Evolutionary conservation across 2,113 vertebrate genomes (phyloP), one percentile per base, ranked within the genome.

Genomic region (Genyomyrus donnyi): DNA sequence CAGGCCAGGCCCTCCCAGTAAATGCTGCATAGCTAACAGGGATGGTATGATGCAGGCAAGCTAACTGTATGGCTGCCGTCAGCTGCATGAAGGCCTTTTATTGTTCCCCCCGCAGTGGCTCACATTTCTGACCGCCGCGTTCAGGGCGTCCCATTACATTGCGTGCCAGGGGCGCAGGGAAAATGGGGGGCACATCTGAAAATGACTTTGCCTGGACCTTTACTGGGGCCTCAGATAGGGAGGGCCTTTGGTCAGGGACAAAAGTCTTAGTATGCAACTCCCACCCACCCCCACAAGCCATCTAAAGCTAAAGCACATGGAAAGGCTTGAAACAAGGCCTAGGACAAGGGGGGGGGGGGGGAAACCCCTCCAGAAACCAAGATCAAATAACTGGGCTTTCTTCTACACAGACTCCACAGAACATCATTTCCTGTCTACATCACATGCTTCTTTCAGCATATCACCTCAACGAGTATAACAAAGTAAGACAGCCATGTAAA

Each of bases 341-440:
- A 56, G 66, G 52, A 91, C 90, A 92, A 6, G 66, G 66, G 66
- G 66, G 27, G 31, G 31, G 31, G 66, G 66, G 66, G 27, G 31
- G 31, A 13, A 52, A 35, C 24, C 24, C 80, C 2, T 80, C 46
- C 89, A 66, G 90, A 90, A 89, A 53, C 27, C 7, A n/a, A 92
- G 89, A 62, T 91, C 91, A 89, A 90, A 80, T 88, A 88, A 91
- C 89, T 87, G 52, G 92, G 90, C 90, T 90, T 88, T 70, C 93
- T 91, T 93, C 93, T 90, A 91, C 87, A 70, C 58, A 91, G 93
- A 93, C 92, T 89, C 70, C 13, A 88, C 90, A 93, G 90, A 92
- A 91, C 90, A 90, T 90, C 5, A 93, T 94, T 93, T 94, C 94
- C 94, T 94, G 92, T 91, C 91, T 91, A 58, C 89, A 31, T 62